phyloP scores from a whole-genome alignment of 2,888 invertebrate species.

The Eupithecia dodoneata region DNA sequence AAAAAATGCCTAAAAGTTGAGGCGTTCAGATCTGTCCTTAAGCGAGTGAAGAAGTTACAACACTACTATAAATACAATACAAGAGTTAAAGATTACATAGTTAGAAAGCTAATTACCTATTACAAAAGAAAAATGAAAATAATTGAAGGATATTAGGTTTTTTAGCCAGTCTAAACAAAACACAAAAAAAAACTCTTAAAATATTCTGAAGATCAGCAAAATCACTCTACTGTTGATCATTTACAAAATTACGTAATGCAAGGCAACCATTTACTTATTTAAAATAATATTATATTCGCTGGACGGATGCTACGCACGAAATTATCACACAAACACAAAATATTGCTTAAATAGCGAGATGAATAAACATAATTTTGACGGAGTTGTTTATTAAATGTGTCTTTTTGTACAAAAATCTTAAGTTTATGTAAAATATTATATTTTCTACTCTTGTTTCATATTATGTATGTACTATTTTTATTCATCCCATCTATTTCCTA shows the following conservation, averaged over 20 bases:
- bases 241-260: conserved; percentile 70
- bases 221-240: conserved; percentile 35
- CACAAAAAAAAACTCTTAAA: conserved; percentile 20
- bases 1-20: neutral
- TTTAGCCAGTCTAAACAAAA: conserved; percentile 14
- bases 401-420: neutral
- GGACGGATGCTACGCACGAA: conserved; percentile 63
- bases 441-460: neutral
- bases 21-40: neutral
- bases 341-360: conserved; percentile 22
- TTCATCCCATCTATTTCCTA: conserved; percentile 5
- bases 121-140: neutral
- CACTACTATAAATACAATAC: too few species aligned
- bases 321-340: conserved; percentile 67
- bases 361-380: conserved; percentile 18
- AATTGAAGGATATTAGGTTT: neutral
- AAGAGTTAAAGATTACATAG: neutral
- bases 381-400: neutral
- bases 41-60: neutral
- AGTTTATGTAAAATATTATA: neutral
- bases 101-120: neutral
- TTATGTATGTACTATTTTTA: conserved; percentile 1
- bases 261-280: conserved; percentile 69
- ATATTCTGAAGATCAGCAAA: conserved; percentile 34
- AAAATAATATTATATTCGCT: conserved; percentile 37